phyloP scores from a whole-genome alignment of 2,113 vertebrate genomes.

The Gasterosteus aculeatus region DNA sequence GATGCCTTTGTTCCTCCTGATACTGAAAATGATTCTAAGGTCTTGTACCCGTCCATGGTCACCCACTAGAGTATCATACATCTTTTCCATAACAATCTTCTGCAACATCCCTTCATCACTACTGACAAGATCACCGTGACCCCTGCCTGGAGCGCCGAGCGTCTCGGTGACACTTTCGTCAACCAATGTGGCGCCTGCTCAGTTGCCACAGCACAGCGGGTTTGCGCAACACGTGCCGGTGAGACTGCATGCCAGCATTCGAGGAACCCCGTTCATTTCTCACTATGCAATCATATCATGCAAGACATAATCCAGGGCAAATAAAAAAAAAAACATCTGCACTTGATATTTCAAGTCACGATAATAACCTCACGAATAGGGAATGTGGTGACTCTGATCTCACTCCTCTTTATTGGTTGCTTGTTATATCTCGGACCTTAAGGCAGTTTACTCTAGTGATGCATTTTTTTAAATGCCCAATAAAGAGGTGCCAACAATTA shows the following conservation, averaged over 20 bases:
- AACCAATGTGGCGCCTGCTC: slow-evolving; percentile 16
- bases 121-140: slow-evolving; percentile 44
- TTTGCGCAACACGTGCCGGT: slow-evolving; percentile 5
- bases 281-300: background rate
- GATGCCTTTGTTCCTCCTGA: background rate
- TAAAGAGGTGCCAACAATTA: background rate
- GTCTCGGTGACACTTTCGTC: slow-evolving; percentile 34
- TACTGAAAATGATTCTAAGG: background rate
- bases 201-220: slow-evolving; percentile 8
- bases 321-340: background rate
- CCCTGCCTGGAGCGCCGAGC: slow-evolving; percentile 6
- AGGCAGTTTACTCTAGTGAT: slow-evolving; percentile 4
- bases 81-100: slow-evolving; percentile 31
- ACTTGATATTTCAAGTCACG: background rate
- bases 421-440: slow-evolving; percentile 9
- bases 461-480: background rate
- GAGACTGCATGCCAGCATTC: background rate
- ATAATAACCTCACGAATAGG: background rate
- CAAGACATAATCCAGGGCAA: background rate
- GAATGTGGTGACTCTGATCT: slow-evolving; percentile 2
- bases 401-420: background rate
- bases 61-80: slow-evolving; percentile 3
- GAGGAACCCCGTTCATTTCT: background rate
- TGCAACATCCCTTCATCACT: slow-evolving; percentile 27
- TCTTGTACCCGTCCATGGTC: background rate